phyloP scores from a whole-genome alignment of 2,888 invertebrate genomes.

The Drosophila lutescens region DNA sequence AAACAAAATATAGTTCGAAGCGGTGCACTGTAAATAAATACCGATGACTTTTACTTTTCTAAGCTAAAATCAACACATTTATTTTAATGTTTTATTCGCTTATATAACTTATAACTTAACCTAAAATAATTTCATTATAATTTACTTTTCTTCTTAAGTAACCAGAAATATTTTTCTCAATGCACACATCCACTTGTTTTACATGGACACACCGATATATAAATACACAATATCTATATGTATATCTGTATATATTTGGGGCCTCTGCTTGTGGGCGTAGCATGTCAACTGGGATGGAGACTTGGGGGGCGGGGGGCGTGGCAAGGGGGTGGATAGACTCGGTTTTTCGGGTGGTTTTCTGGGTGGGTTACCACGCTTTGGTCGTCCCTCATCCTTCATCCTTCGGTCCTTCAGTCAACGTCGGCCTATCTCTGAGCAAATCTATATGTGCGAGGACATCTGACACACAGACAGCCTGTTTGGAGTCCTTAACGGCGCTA shows the following conservation, averaged over 20 bases:
- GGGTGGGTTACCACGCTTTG: slow-evolving; percentile 57
- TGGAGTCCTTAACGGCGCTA: slow-evolving; percentile 4
- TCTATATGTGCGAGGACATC: slow-evolving; percentile 13
- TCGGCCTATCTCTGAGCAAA: slow-evolving; percentile 48
- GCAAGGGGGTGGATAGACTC: slow-evolving; percentile 3
- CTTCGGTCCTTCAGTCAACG: slow-evolving; percentile 32
- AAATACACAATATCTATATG: slow-evolving; percentile 26
- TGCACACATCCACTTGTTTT: slow-evolving; percentile 22
- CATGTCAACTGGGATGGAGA: slow-evolving; percentile 50
- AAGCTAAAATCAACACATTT: too few species aligned
- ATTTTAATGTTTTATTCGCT: too few species aligned
- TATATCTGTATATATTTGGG: slow-evolving; percentile 23
- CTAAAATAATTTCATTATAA: neutral
- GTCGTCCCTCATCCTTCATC: slow-evolving; percentile 12
- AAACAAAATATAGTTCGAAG: slow-evolving; percentile 59
- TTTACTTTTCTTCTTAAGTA: neutral
- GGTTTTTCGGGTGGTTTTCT: neutral
- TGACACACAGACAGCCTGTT: slow-evolving; percentile 10
- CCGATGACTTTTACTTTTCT: neutral
- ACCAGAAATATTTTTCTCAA: neutral
- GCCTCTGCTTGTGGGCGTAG: slow-evolving; percentile 48
- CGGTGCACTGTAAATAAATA: neutral
- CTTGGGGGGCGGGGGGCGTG: slow-evolving; percentile 12
- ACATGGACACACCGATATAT: slow-evolving; percentile 22
- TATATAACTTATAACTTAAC: too few species aligned